A percentile compares a stretch with the other conserved stretches of the same genome.
Evolutionary conservation across 2,113 vertebrate genomes (phyloP).

Genomic region (Donacobius atricapilla): DNA sequence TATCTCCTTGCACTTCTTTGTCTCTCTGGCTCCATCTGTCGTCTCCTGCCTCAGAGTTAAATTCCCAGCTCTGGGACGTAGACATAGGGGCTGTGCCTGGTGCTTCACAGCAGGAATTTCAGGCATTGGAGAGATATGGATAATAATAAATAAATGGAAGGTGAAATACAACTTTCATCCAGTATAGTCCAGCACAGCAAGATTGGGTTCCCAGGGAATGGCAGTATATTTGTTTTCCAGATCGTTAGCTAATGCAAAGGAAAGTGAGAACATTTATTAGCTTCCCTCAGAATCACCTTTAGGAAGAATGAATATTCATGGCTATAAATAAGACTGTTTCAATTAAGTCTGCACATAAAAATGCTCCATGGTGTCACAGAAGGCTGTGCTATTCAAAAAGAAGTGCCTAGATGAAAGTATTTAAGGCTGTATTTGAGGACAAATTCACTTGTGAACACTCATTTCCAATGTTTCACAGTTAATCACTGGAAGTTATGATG

Average conservation of each 20-base stretch:
- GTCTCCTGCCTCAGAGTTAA: not conserved
- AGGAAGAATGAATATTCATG: constrained; percentile 52
- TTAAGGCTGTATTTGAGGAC: not conserved
- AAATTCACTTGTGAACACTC: not conserved
- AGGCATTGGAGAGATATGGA: not conserved
- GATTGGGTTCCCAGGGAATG: not conserved
- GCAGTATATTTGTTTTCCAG: constrained; percentile 51
- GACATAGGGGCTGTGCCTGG: not conserved
- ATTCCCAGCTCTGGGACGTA: not conserved
- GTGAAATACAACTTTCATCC: constrained; percentile 10
- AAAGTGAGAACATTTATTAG: constrained; percentile 42
- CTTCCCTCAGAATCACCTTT: constrained; percentile 44
- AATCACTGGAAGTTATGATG: not conserved
- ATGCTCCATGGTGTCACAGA: not conserved
- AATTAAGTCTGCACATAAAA: constrained; percentile 55
- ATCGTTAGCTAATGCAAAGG: constrained; percentile 24
- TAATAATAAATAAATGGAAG: constrained; percentile 9
- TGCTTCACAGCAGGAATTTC: not conserved
- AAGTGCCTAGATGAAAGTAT: not conserved
- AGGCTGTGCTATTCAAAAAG: constrained; percentile 5
- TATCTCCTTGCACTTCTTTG: not conserved
- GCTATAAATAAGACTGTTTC: constrained; percentile 52
- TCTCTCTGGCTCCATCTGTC: constrained; percentile 62
- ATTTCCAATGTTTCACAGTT: not conserved
- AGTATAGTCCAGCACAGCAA: not conserved